Conservation (phyloP, 2,113 vertebrate genomes). For the Hiodon alosoides region DNA sequence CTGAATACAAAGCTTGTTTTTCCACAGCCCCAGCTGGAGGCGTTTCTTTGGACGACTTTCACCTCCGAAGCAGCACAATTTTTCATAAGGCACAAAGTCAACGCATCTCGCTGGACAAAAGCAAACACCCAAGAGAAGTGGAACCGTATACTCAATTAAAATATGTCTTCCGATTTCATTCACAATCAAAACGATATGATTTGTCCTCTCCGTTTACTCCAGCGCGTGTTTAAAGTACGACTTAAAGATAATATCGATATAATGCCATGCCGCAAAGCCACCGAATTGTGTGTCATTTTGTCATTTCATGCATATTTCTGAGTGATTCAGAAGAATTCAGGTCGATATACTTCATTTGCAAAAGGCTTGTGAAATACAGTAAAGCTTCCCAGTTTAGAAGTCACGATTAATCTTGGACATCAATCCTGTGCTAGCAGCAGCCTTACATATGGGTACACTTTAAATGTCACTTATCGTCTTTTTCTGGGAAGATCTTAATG, state of each 20-base stretch:
- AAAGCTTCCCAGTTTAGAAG: neutral
- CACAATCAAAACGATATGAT: neutral
- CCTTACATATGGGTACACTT: slow-evolving; percentile 1
- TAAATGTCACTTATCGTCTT: slow-evolving; percentile 13
- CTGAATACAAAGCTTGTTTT: slow-evolving; percentile 12
- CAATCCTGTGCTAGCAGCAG: neutral
- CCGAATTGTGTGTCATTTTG: neutral
- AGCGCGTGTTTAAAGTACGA: neutral
- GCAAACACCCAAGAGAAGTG: neutral
- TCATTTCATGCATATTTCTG: neutral
- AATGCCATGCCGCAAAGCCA: too few species aligned
- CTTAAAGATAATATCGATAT: too few species aligned
- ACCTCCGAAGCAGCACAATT: slow-evolving; percentile 13
- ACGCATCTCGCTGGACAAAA: neutral
- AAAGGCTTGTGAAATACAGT: neutral
- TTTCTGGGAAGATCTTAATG: neutral
- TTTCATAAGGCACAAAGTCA: neutral
- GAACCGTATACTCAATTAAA: neutral
- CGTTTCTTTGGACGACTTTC: neutral
- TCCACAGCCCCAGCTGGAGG: neutral
- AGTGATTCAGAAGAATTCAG: neutral
- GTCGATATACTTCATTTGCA: slow-evolving; percentile 1
- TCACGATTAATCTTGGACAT: neutral
- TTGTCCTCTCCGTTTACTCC: neutral
- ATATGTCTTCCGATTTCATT: neutral